phyloP scores from a whole-genome alignment of 1,140 invertebrate species.

The Drosophila simulans region DNA sequence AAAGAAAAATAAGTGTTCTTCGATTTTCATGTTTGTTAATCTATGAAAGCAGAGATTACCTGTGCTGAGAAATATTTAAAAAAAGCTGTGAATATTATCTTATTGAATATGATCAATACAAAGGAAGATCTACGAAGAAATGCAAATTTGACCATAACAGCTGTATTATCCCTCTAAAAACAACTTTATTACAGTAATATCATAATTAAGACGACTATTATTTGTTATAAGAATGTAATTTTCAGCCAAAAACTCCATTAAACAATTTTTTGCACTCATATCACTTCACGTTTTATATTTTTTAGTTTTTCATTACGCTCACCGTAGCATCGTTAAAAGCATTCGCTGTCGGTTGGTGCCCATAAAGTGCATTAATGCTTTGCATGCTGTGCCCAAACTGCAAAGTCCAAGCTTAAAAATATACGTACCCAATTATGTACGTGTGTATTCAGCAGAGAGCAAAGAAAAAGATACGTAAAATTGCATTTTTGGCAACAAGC shows the following conservation, averaged over 20 bases:
- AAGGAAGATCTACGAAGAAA: no score
- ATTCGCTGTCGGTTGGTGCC: slow-evolving; percentile 50
- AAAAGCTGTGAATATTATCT: neutral
- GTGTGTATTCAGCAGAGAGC: slow-evolving; percentile 7
- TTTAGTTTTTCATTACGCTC: slow-evolving; percentile 8
- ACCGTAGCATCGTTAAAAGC: slow-evolving; percentile 58
- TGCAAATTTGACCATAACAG: no score
- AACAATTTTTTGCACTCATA: neutral
- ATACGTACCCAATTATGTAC: slow-evolving; percentile 28
- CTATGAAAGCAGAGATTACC: neutral
- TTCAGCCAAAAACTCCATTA: neutral
- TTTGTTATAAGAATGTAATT: no score
- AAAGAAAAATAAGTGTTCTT: slow-evolving; percentile 3
- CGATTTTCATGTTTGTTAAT: neutral
- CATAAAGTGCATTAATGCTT: slow-evolving; percentile 70
- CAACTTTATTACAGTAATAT: neutral
- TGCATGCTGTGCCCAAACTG: slow-evolving; percentile 52
- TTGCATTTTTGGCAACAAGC: slow-evolving; percentile 79
- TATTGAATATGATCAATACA: neutral
- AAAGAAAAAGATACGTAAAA: slow-evolving; percentile 59
- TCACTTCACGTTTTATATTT: slow-evolving; percentile 16
- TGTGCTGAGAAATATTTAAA: neutral
- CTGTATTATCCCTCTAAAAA: no score
- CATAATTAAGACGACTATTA: neutral
- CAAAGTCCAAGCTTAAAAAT: slow-evolving; percentile 41